Evolutionary conservation across 1,140 invertebrate species (phyloP), one percentile per base, ranked within the genome.

Genomic region (Drosophila subobscura): DNA sequence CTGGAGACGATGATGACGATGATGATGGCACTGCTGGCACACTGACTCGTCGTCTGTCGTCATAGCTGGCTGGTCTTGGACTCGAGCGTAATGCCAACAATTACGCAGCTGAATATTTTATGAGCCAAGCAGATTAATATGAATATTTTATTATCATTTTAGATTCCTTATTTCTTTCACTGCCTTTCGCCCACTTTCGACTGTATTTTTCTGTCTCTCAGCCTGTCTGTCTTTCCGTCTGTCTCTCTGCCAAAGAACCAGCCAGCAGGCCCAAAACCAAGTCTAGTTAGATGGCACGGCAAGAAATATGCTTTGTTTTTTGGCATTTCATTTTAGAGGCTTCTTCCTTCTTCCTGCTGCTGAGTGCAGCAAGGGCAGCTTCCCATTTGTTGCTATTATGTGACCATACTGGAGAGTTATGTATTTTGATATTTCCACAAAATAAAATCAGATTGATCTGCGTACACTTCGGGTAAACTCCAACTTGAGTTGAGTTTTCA

Each of bases 61-160:
- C 72, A 51, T 65, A 55, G 44, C 55, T 50, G 54, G 61, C 72
- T 71, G 59, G 50, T 42, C 54, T 51, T 49, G 51, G 52, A 59
- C 61, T 75, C 56, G 64, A 76, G 68, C 67, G 77, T 85, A 85
- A 88, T 88, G 83, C 83, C 83, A 83, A 88, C 83, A 88, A 88
- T 88, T 88, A 88, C 83, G 84, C 75, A 83, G 83, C 71, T 88
- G 85, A 89, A 89, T 89, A 88, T 88, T 90, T 88, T 84, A 90
- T 79, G 84, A 85, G 80, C 59, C 85, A 71, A 85, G 79, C 83
- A 80, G 80, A 90, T 90, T 90, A 89, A 81, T 83, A 89, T 90
- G 89, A 90, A 90, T 90, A 89, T 90, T 90, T 90, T 90, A 90
- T 90, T 85, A 89, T 86, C 77, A 90, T 90, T 89, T 89, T 83